A percentile compares a stretch with the other conserved stretches of the same genome.
These are phyloP conservation scores for Vireo griseus DNA, from an alignment of 2,797 vertebrate species.

Conservation along the genomic window DNA sequence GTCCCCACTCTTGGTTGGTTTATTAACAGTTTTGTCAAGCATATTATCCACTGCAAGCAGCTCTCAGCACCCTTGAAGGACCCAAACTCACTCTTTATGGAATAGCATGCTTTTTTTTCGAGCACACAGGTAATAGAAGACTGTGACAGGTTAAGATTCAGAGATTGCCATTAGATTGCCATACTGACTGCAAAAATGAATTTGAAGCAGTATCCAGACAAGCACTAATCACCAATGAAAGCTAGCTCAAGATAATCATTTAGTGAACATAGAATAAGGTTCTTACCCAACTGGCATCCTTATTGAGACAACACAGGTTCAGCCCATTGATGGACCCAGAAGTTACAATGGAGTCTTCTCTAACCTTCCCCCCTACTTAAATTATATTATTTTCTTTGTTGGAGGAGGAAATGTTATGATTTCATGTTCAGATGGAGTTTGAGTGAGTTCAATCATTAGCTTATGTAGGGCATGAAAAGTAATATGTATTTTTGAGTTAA, in stretches of 20 bases:
- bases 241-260: accelerated
- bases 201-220: background rate
- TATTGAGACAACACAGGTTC: background rate
- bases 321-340: background rate
- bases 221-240: background rate
- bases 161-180: background rate
- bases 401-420: background rate
- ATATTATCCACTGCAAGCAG: background rate
- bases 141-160: background rate
- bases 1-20: background rate
- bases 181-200: background rate
- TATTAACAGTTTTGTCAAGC: background rate
- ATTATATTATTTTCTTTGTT: background rate
- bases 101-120: background rate
- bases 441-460: background rate
- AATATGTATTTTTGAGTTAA: background rate
- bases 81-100: background rate
- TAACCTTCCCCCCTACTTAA: background rate
- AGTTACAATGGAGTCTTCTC: background rate
- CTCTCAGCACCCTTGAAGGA: background rate
- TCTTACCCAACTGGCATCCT: background rate
- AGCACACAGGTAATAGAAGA: background rate
- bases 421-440: background rate
- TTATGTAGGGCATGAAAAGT: background rate
- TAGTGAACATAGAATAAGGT: background rate